Conservation (phyloP, 2,888 invertebrate species). For the Heliconius erato region DNA sequence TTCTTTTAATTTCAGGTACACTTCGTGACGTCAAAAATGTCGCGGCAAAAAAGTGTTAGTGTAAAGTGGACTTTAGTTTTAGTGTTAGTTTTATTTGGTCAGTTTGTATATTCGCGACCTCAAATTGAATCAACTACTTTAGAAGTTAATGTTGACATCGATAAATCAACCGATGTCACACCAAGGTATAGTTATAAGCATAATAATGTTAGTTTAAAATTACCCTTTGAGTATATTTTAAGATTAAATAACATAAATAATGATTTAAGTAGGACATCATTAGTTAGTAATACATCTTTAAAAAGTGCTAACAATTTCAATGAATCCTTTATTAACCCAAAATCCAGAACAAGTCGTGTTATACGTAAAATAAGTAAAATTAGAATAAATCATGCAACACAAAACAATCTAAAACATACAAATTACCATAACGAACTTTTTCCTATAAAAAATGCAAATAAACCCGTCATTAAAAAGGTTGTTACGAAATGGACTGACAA, state of each 20-base stretch:
- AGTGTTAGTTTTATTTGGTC: constrained; percentile 72
- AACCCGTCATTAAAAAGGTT: constrained; percentile 76
- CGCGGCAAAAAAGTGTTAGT: constrained; percentile 78
- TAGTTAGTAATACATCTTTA: neutral
- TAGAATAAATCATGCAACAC: constrained; percentile 35
- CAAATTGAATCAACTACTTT: constrained; percentile 63
- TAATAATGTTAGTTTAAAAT: constrained; percentile 46
- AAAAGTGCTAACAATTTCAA: constrained; percentile 10
- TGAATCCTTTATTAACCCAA: constrained; percentile 1
- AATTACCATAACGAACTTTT: constrained; percentile 8
- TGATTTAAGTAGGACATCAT: neutral
- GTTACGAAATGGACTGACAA: constrained; percentile 84
- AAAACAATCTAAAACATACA: constrained; percentile 10
- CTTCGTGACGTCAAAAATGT: constrained; percentile 67
- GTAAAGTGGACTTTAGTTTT: constrained; percentile 80
- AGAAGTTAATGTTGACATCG: constrained; percentile 59
- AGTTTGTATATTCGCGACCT: constrained; percentile 73
- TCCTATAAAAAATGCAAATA: constrained; percentile 57
- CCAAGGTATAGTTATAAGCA: constrained; percentile 77
- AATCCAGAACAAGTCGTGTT: constrained; percentile 36
- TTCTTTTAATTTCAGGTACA: constrained; percentile 75
- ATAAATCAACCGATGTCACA: constrained; percentile 67
- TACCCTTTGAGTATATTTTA: constrained; percentile 39
- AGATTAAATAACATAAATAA: constrained; percentile 26
- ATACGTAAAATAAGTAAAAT: constrained; percentile 42